Percentiles rank a stretch among this genome's conserved stretches.
phyloP scores from a whole-genome alignment of 1,140 invertebrate species.

The Schlechtendalia chinensis region DNA sequence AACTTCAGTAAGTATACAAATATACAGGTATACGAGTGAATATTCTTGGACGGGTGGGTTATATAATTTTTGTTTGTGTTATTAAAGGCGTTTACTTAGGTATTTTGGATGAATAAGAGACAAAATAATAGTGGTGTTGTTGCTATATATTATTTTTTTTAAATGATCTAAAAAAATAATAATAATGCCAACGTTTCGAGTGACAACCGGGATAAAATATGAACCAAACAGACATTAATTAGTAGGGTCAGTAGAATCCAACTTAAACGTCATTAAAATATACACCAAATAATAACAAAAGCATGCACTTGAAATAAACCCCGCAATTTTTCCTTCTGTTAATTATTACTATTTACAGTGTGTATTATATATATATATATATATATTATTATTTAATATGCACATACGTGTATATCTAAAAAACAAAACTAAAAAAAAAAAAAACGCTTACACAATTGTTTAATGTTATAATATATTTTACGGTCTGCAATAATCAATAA shows the following conservation, averaged over 20 bases:
- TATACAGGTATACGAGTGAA: not conserved
- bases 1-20: not conserved
- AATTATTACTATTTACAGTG: not conserved
- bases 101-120: conserved; percentile 36
- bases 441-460: too few relatives aligned
- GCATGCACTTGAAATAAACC: not conserved
- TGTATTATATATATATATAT: not conserved
- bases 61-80: conserved; percentile 16
- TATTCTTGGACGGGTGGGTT: not conserved
- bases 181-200: conserved; percentile 3
- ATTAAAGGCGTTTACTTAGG: conserved; percentile 34
- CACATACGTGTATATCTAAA: not conserved
- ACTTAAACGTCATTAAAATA: conserved; percentile 22
- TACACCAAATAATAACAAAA: not conserved
- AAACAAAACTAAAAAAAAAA: too few relatives aligned
- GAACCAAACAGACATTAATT: conserved; percentile 32
- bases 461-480: not conserved
- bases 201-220: conserved; percentile 1
- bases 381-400: not conserved
- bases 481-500: not conserved
- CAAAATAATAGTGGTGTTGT: conserved; percentile 9
- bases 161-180: not conserved
- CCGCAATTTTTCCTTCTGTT: not conserved
- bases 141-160: not conserved
- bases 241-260: not conserved